A percentile compares a stretch with the other conserved stretches of the same genome.
Conservation (phyloP, 2,888 invertebrate species). For the Cantharis lateralis region DNA sequence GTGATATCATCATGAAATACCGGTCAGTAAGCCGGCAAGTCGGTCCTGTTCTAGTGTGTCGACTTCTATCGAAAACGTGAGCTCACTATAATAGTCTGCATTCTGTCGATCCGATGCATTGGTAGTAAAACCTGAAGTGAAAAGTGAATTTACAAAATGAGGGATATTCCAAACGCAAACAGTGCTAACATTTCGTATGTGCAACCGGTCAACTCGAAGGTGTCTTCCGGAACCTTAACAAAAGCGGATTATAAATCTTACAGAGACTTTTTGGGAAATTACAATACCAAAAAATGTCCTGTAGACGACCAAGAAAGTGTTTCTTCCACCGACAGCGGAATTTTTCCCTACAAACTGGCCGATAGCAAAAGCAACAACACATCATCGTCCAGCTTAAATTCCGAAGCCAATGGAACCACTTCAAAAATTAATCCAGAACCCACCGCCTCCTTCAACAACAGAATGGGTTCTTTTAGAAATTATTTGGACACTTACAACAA, state of each 20-base stretch:
- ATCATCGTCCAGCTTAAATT: conserved; percentile 37
- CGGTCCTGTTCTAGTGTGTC: background rate
- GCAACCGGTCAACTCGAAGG: conserved; percentile 4
- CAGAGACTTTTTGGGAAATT: conserved; percentile 47
- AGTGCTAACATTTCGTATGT: conserved; percentile 57
- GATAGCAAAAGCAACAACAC: conserved; percentile 36
- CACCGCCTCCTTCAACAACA: conserved; percentile 6
- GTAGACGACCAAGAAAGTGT: conserved; percentile 39
- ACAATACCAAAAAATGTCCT: conserved; percentile 39
- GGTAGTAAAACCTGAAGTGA: background rate
- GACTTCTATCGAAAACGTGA: background rate
- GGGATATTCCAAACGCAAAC: conserved; percentile 52
- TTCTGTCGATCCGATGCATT: background rate
- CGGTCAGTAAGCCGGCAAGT: conserved; percentile 25
- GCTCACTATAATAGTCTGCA: background rate
- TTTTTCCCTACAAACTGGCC: conserved; percentile 30
- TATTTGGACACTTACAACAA: conserved; percentile 40
- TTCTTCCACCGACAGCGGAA: conserved; percentile 39
- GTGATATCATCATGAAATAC: conserved; percentile 35
- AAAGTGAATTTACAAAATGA: conserved; percentile 16
- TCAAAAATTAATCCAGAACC: conserved; percentile 12
- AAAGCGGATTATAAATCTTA: conserved; percentile 47
- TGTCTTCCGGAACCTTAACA: background rate
- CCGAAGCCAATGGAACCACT: conserved; percentile 31
- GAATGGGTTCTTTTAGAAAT: conserved; percentile 36